These are phyloP conservation scores for Siniperca obscura DNA, from an alignment of 2,797 vertebrate genomes.

Conservation along the genomic window DNA sequence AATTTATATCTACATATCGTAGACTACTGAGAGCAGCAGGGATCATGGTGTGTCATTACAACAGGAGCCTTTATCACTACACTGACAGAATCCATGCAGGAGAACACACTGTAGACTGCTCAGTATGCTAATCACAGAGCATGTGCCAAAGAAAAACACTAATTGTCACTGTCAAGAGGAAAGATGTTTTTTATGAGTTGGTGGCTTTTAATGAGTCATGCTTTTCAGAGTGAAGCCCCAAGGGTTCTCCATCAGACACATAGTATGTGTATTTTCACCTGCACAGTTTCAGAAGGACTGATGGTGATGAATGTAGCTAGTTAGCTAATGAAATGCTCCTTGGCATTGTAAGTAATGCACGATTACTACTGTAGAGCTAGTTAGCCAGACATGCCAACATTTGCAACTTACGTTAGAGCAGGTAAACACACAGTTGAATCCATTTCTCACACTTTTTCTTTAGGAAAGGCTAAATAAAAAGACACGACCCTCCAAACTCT, in stretches of 20 bases:
- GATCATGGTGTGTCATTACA: slow-evolving; percentile 18
- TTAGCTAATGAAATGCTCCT: background rate
- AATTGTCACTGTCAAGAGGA: slow-evolving; percentile 16
- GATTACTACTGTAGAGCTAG: background rate
- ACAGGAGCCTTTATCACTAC: slow-evolving; percentile 1
- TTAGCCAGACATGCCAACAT: background rate
- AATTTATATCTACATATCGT: background rate
- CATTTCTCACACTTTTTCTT: background rate
- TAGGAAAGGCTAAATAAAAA: background rate
- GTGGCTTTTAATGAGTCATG: slow-evolving; percentile 1
- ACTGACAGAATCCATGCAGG: background rate
- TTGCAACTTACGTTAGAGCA: background rate
- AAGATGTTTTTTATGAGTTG: background rate
- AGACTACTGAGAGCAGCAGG: slow-evolving; percentile 1
- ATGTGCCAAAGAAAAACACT: slow-evolving; percentile 24
- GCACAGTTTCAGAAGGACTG: background rate
- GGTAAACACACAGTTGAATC: background rate
- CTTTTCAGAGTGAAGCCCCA: slow-evolving; percentile 4
- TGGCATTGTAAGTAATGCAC: background rate
- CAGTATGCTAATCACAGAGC: slow-evolving; percentile 37
- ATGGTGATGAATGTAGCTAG: background rate
- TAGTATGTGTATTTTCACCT: slow-evolving; percentile 5
- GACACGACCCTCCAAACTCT: background rate
- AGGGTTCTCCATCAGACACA: background rate
- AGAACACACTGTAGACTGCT: slow-evolving; percentile 8